phyloP scores from a whole-genome alignment of 92 coral and sea anemone genomes.

The Bergia puertoricense region DNA sequence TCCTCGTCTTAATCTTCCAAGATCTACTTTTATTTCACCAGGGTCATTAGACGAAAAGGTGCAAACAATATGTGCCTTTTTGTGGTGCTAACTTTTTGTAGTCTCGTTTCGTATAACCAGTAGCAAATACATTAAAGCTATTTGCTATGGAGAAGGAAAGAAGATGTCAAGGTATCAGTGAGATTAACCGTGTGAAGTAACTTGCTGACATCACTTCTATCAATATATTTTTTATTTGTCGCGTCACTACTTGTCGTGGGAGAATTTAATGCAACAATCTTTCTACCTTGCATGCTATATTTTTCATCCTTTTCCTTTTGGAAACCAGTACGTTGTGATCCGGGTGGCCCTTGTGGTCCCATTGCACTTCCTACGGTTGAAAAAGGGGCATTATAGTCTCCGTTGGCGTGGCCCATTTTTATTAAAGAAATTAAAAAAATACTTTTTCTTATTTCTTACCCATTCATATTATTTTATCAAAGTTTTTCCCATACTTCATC shows the following conservation, averaged over 20 bases:
- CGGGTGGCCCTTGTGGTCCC: too few species aligned
- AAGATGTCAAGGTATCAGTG: neutral
- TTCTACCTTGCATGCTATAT: too few species aligned
- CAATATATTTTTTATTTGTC: too few species aligned
- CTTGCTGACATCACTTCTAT: neutral
- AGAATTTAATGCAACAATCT: too few species aligned
- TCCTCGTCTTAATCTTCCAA: neutral
- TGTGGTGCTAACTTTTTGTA: neutral
- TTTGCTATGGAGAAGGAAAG: neutral
- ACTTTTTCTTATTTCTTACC: neutral
- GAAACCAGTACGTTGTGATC: too few species aligned
- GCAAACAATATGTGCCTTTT: slow-evolving; percentile 5
- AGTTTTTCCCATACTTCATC: neutral
- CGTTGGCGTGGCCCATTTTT: too few species aligned
- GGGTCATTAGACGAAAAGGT: neutral
- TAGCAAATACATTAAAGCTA: neutral
- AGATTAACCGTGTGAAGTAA: too few species aligned
- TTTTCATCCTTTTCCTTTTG: too few species aligned
- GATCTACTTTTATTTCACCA: neutral
- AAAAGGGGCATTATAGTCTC: too few species aligned
- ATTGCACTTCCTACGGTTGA: too few species aligned
- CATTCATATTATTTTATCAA: neutral
- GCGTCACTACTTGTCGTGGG: too few species aligned
- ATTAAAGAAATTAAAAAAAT: too few species aligned
- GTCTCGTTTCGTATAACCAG: neutral